Percentiles rank a stretch among this genome's conserved stretches.
Conservation (phyloP, 2,113 vertebrate species). For the Cisticola juncidis region DNA sequence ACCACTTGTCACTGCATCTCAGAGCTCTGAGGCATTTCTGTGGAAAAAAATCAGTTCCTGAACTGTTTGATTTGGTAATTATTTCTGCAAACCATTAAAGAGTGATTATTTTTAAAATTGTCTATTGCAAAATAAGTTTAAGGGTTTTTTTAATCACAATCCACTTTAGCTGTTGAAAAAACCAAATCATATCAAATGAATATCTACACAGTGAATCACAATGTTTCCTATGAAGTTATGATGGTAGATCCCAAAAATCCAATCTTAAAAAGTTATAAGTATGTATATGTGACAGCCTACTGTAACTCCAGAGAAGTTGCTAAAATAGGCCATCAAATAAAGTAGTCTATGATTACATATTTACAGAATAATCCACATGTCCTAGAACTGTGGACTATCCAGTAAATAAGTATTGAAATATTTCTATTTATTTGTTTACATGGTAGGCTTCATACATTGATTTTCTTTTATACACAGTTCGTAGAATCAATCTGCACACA, state of each 20-base stretch:
- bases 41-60: background rate
- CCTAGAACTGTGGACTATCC: constrained; percentile 65
- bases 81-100: constrained; percentile 14
- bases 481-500: constrained; percentile 62
- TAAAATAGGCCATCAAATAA: constrained; percentile 56
- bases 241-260: constrained; percentile 64
- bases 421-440: constrained; percentile 53
- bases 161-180: constrained; percentile 57
- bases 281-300: constrained; percentile 60
- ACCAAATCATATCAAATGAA: constrained; percentile 68
- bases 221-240: constrained; percentile 45
- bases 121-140: constrained; percentile 57
- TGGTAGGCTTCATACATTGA: constrained; percentile 14
- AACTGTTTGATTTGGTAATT: background rate
- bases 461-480: constrained; percentile 36
- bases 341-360: constrained; percentile 60
- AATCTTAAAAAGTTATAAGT: constrained; percentile 61
- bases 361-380: constrained; percentile 63
- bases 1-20: background rate
- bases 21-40: constrained; percentile 6
- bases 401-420: constrained; percentile 63
- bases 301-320: constrained; percentile 53
- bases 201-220: constrained; percentile 73
- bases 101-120: constrained; percentile 41
- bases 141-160: constrained; percentile 66